These are phyloP conservation scores for Loripinus fragilis DNA, from an alignment of 2,888 invertebrate genomes.

Conservation along the genomic window DNA sequence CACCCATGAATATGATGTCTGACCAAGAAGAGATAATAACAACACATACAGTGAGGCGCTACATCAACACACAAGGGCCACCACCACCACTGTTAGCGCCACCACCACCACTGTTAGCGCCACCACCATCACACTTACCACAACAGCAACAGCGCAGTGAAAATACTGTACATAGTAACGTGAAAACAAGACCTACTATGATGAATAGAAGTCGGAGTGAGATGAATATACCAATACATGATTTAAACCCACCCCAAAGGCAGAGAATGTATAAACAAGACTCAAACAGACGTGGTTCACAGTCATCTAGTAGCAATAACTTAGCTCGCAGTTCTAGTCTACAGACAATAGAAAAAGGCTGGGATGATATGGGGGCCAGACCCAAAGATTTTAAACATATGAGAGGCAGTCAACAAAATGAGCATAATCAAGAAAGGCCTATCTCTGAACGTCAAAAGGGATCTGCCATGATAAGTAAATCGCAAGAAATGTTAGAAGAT, in stretches of 20 bases:
- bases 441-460: not conserved
- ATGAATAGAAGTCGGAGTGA: not conserved
- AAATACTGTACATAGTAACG: too few species aligned
- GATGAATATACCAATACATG: not conserved
- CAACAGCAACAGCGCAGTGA: too few species aligned
- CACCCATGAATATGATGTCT: not conserved
- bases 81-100: not conserved
- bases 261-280: not conserved
- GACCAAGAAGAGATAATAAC: not conserved
- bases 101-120: not conserved
- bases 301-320: not conserved
- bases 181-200: too few species aligned
- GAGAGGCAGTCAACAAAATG: not conserved
- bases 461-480: not conserved
- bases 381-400: not conserved
- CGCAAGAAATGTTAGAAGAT: not conserved
- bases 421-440: not conserved
- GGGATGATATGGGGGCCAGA: not conserved
- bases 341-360: not conserved
- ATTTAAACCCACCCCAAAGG: not conserved
- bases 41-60: not conserved
- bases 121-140: not conserved
- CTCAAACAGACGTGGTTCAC: not conserved
- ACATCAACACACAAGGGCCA: not conserved
- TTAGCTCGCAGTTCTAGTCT: not conserved